Base-by-base conservation (phyloP, 2,888 invertebrate species). In the Folsomia manolachei region DNA sequence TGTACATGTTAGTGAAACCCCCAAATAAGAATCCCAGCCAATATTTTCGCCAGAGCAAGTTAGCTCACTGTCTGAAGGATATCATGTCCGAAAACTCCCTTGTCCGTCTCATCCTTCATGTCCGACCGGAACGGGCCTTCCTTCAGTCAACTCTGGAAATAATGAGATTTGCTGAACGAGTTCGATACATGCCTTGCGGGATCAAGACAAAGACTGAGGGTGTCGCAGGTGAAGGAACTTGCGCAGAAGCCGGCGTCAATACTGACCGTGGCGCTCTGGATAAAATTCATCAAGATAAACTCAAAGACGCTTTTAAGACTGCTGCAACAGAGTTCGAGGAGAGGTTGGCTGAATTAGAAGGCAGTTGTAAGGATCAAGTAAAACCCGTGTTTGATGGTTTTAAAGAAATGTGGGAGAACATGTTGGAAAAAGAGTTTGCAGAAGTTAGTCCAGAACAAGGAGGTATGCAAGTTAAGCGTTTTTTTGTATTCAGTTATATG, bases 21-120 rank as follows among this genome's bases (percentile, higher is more conserved):
- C 53, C 73, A 56, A 73, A 52, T n/a, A 1, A 65, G 1, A n/a
- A 72, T 4, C 68, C 66, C 1, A 75, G 75, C 39, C 76, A 78
- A 27, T 76, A 76, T 25, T 73, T 78, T 53, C 78, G 80, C 0
- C 78, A 79, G 56, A 76, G 76, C 61, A 76, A 75, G 39, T 63
- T 80, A 19, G 74, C 79, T 2, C 79, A 79, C 25, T 80, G 80
- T 69, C 78, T 80, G 23, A 77, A 79, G 53, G 80, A 80, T 67
- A 78, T 79, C 69, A 63, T 79, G 23, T 70, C 63, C 11, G 73
- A 71, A 2, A 52, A 61, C 2, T 69, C 76, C 1, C 75, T 79
- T 27, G 74, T 80, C 1, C 70, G 79, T 24, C 71, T 80, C 9
- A 11, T 80, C 7, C 72, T 79, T 23, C 77, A 78, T 56, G 68